Percentiles rank a stretch among this genome's conserved stretches.
Evolutionary conservation across 1,140 invertebrate species (phyloP).

Genomic region (Bombus fervidus): DNA sequence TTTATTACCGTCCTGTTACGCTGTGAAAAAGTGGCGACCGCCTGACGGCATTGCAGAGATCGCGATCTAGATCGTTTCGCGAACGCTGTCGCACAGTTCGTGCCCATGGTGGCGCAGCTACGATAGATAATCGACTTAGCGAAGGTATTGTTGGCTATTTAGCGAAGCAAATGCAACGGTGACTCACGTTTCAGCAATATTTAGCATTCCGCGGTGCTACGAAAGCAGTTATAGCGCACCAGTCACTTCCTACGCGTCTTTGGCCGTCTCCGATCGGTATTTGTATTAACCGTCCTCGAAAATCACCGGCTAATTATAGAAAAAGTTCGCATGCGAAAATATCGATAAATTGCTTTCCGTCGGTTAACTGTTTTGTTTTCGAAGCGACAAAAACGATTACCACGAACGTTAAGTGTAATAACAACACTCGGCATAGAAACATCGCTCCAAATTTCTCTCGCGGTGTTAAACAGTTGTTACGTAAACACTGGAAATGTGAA

Average conservation of each 20-base stretch:
- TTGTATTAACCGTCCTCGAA: neutral
- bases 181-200: constrained; percentile 72
- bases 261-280: neutral
- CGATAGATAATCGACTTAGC: constrained; percentile 61
- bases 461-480: neutral
- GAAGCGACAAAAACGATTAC: neutral
- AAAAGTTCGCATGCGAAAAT: too few species aligned
- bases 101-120: neutral
- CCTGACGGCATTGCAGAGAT: neutral
- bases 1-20: neutral
- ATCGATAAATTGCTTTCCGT: too few species aligned
- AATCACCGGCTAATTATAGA: neutral
- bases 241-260: constrained; percentile 58
- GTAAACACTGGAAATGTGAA: neutral
- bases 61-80: constrained; percentile 25
- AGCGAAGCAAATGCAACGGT: constrained; percentile 40
- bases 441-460: neutral
- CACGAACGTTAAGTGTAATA: neutral
- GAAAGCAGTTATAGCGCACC: constrained; percentile 41
- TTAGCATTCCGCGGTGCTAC: constrained; percentile 71
- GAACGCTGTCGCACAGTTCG: neutral
- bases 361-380: neutral
- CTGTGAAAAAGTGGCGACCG: too few species aligned
- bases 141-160: constrained; percentile 55
- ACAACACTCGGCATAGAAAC: neutral